Percentiles rank a stretch among this genome's conserved stretches.
phyloP scores from a whole-genome alignment of 2,888 invertebrate species.

The Protodeltote pygarga region DNA sequence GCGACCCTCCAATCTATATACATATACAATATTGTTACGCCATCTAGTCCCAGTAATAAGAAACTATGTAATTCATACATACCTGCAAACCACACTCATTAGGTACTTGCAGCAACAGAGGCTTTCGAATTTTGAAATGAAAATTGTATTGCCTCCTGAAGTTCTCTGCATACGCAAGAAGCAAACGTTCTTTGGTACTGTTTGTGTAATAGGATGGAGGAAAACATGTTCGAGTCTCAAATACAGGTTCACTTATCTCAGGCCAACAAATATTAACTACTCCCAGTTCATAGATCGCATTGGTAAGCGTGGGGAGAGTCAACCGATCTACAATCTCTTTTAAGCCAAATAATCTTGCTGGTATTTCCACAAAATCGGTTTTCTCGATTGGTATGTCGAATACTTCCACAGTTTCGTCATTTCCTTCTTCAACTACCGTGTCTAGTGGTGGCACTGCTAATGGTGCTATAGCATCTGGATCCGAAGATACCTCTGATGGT shows the following conservation, averaged over 20 bases:
- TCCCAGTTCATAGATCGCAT: slow-evolving; percentile 88
- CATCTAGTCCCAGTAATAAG: slow-evolving; percentile 24
- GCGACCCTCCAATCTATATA: no score
- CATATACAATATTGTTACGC: not conserved
- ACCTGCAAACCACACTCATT: slow-evolving; percentile 94
- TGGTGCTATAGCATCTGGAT: no score
- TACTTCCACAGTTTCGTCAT: slow-evolving; percentile 73
- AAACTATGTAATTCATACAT: slow-evolving; percentile 26
- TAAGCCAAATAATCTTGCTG: slow-evolving; percentile 72
- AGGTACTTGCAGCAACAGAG: slow-evolving; percentile 89
- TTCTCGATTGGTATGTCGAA: slow-evolving; percentile 69
- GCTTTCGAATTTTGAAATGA: slow-evolving; percentile 86
- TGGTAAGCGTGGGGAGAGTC: slow-evolving; percentile 84
- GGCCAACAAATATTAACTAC: slow-evolving; percentile 90
- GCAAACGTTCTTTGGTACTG: slow-evolving; percentile 89
- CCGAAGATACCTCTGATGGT: slow-evolving; percentile 36
- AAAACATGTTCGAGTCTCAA: slow-evolving; percentile 87
- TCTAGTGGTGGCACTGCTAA: slow-evolving; percentile 63
- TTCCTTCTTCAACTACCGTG: slow-evolving; percentile 77
- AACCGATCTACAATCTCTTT: slow-evolving; percentile 72
- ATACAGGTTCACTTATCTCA: slow-evolving; percentile 82
- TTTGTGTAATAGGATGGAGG: slow-evolving; percentile 89
- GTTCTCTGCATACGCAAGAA: slow-evolving; percentile 92
- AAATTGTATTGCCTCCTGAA: slow-evolving; percentile 90
- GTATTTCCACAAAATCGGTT: slow-evolving; percentile 67